Base-by-base conservation (phyloP, 1,140 invertebrate species). In the Apis laboriosa region DNA sequence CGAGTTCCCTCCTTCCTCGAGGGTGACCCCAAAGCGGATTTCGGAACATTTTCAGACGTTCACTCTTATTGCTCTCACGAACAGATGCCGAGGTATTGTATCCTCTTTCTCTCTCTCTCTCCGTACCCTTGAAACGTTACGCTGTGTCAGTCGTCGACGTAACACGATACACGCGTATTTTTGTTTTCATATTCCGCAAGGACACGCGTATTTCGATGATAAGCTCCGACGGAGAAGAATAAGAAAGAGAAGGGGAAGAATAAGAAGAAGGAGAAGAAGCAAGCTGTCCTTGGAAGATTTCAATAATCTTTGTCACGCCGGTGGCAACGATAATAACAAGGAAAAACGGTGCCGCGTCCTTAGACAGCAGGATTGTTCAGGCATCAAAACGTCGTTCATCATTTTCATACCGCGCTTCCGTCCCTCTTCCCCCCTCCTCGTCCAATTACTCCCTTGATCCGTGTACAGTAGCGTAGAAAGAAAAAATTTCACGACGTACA, bases 321-420 rank as follows among this genome's bases (percentile, higher is more conserved):
- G 49, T 17, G 28, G 28, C 56, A 24, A 66, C 9, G 67, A 56
- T 60, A 77, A 86, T 78, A 56, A 53, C 64, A 58, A 49, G 55
- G n/a, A 55, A 74, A 61, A 74, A 61, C 58, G 43, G 13, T 24
- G 56, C 7, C 53, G 61, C 55, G 63, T 58, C 61, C 53, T 56
- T 66, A 55, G 51, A n/a, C 21, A 56, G 21, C 13, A 19, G 49
- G 24, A 80, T 80, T 60, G 51, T 64, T 49, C 60, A 53, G 53
- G 28, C 78, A 66, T 73, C 78, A 55, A 53, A 53, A 55, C 28
- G 15, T 77, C 71, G 61, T 81, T 67, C 72, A 67, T 76, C 63
- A 80, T 80, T 75, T 75, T 75, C 79, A 21, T 67, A 67, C 34
- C 56, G 66, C 77, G 34, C 56, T 79, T 72, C 66, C 77, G 34